phyloP scores from a whole-genome alignment of 2,113 vertebrate genomes.

The Channa argus region DNA sequence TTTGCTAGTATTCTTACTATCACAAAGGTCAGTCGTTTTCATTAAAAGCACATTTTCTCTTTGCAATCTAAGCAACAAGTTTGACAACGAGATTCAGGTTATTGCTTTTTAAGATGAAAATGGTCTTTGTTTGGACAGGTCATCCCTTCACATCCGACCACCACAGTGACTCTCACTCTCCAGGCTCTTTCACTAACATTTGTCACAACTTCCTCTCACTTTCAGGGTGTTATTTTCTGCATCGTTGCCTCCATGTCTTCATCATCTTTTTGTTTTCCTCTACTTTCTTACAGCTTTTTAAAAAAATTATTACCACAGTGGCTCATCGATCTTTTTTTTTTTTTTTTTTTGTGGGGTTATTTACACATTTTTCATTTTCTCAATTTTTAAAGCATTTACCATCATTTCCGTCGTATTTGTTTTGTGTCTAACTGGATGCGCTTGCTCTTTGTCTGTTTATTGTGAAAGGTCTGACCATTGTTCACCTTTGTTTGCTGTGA shows the following conservation, averaged over 20 bases:
- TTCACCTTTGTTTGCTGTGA: constrained; percentile 32
- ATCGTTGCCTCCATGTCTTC: constrained; percentile 11
- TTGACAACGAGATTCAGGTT: too few species aligned
- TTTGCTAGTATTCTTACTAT: too few species aligned
- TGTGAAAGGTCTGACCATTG: constrained; percentile 11
- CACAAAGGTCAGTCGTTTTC: too few species aligned
- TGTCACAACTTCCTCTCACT: constrained; percentile 8
- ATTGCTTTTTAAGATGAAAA: too few species aligned
- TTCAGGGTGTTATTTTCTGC: neutral
- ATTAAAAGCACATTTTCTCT: too few species aligned
- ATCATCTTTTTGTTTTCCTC: neutral
- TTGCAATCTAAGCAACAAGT: too few species aligned
- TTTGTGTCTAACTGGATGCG: neutral
- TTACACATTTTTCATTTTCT: too few species aligned
- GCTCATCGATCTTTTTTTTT: constrained; percentile 1
- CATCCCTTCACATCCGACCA: neutral
- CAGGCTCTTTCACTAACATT: constrained; percentile 9
- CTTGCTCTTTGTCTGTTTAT: constrained; percentile 32
- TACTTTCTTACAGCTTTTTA: constrained; percentile 17
- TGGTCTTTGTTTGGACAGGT: too few species aligned
- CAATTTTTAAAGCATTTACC: neutral
- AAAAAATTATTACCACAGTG: neutral
- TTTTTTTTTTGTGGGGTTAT: neutral
- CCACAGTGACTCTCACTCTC: neutral
- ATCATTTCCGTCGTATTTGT: constrained; percentile 2